phyloP scores from a whole-genome alignment of 1,140 invertebrate genomes.

The Heliconius hewitsoni region DNA sequence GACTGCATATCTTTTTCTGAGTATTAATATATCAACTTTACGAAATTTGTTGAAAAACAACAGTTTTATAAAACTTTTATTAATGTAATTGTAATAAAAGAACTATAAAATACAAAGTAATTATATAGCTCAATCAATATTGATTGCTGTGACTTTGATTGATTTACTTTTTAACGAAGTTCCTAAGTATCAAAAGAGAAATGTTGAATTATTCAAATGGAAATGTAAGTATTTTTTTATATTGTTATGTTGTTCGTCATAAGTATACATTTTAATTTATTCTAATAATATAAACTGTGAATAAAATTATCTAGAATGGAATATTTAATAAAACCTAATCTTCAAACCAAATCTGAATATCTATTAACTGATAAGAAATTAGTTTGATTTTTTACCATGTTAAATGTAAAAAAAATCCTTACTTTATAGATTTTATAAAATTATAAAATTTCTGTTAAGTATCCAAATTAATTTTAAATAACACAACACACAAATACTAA shows the following conservation, averaged over 20 bases:
- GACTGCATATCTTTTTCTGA: background rate
- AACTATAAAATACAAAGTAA: background rate
- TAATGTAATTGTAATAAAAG: conserved; percentile 3
- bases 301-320: too few relatives aligned
- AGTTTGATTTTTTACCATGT: too few relatives aligned
- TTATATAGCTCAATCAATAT: conserved; percentile 11
- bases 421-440: background rate
- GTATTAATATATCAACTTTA: background rate
- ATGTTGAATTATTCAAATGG: background rate
- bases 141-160: background rate
- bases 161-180: background rate
- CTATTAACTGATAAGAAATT: too few relatives aligned
- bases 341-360: too few relatives aligned
- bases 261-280: background rate
- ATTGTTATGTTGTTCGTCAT: too few relatives aligned
- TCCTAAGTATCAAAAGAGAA: background rate
- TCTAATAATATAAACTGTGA: background rate
- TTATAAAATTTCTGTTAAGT: background rate
- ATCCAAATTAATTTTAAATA: background rate
- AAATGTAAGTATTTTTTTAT: conserved; percentile 6
- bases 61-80: background rate
- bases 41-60: background rate
- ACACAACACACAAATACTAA: background rate
- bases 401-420: too few relatives aligned
- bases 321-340: too few relatives aligned